Percentiles rank a stretch among this genome's conserved stretches.
Conservation (phyloP, 2,888 invertebrate species). For the Heteropelma amictum region DNA sequence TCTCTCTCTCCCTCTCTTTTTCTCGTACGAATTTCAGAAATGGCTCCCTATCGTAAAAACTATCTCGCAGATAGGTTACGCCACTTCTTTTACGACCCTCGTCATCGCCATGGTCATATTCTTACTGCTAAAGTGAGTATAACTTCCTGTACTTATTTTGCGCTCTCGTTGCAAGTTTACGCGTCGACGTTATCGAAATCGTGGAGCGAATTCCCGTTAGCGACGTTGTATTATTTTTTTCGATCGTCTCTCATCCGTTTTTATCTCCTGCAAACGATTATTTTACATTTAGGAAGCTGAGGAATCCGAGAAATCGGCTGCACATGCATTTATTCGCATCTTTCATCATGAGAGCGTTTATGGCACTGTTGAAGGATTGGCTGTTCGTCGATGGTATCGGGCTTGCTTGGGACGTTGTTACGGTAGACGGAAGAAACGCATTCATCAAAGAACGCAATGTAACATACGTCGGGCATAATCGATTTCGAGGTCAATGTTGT, state of each 20-base stretch:
- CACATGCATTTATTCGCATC: conserved; percentile 84
- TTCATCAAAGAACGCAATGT: conserved; percentile 76
- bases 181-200: background rate
- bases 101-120: conserved; percentile 79
- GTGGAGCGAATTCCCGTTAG: too few relatives aligned
- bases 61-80: conserved; percentile 80
- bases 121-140: conserved; percentile 79
- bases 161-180: background rate
- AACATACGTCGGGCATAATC: conserved; percentile 41
- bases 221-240: too few relatives aligned
- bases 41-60: conserved; percentile 80
- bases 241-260: too few relatives aligned
- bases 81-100: conserved; percentile 79
- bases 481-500: too few relatives aligned
- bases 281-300: conserved; percentile 79
- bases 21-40: conserved; percentile 62
- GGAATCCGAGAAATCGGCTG: conserved; percentile 83
- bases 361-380: conserved; percentile 81
- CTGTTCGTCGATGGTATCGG: conserved; percentile 80
- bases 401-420: conserved; percentile 75
- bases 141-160: background rate
- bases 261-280: background rate
- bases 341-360: conserved; percentile 82
- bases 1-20: too few relatives aligned
- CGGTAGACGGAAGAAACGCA: conserved; percentile 71